A percentile compares a stretch with the other conserved stretches of the same genome.
phyloP scores from a whole-genome alignment of 1,140 invertebrate species.

The Danaus plexippus region DNA sequence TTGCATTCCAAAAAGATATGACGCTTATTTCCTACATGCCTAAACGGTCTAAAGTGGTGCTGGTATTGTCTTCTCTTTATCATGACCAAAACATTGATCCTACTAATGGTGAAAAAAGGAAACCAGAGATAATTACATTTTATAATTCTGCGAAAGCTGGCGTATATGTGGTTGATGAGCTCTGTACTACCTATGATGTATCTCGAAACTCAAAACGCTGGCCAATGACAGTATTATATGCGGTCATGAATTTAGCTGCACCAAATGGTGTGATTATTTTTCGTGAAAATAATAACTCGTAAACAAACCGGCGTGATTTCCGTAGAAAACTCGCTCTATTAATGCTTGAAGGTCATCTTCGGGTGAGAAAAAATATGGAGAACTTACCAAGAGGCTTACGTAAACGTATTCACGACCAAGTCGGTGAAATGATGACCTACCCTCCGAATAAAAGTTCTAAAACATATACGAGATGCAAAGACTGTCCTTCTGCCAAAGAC shows the following conservation, averaged over 20 bases:
- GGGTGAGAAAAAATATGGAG: slow-evolving; percentile 11
- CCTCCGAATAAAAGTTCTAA: slow-evolving; percentile 6
- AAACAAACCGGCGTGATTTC: slow-evolving; percentile 6
- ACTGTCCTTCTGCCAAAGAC: slow-evolving; percentile 16
- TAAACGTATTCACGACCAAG: slow-evolving; percentile 7
- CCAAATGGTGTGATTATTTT: slow-evolving; percentile 10
- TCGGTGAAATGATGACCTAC: slow-evolving; percentile 6
- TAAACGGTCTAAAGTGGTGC: slow-evolving; percentile 30
- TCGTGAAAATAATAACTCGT: slow-evolving; percentile 7
- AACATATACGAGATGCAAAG: slow-evolving; percentile 13
- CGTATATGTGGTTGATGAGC: slow-evolving; percentile 49
- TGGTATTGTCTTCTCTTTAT: slow-evolving; percentile 23
- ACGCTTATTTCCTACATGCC: slow-evolving; percentile 32
- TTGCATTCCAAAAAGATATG: slow-evolving; percentile 28
- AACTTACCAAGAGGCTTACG: slow-evolving; percentile 5
- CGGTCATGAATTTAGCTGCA: slow-evolving; percentile 35
- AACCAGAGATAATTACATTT: slow-evolving; percentile 56
- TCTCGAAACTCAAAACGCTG: slow-evolving; percentile 27
- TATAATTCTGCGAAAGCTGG: slow-evolving; percentile 34
- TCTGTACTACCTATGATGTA: slow-evolving; percentile 35
- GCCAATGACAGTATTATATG: slow-evolving; percentile 41
- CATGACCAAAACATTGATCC: slow-evolving; percentile 17
- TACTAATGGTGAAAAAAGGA: slow-evolving; percentile 23
- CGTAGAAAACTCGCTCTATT: slow-evolving; percentile 9
- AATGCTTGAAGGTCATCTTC: slow-evolving; percentile 8